phyloP scores from a whole-genome alignment of 2,888 invertebrate species.

The Nezara viridula region DNA sequence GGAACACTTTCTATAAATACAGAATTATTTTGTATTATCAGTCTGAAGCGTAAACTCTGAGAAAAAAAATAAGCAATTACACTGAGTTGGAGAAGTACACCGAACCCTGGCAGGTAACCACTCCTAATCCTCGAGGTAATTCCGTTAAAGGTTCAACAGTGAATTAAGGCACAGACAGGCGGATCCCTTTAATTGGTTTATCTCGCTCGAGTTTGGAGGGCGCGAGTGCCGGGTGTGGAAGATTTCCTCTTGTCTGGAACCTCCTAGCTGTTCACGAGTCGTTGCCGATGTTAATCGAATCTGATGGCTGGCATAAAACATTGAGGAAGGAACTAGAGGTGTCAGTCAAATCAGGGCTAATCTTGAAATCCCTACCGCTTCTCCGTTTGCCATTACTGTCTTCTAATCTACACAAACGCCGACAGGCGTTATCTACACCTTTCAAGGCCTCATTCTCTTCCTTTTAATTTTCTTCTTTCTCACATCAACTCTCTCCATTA shows the following conservation, averaged over 20 bases:
- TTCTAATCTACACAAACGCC: background rate
- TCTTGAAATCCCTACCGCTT: background rate
- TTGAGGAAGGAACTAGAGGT: background rate
- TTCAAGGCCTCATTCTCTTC: background rate
- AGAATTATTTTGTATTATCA: background rate
- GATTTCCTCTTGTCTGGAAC: background rate
- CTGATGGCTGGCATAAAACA: background rate
- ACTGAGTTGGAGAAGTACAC: background rate
- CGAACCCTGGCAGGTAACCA: conserved; percentile 9
- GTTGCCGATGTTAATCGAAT: background rate
- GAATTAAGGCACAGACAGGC: conserved; percentile 33
- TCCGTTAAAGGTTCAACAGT: conserved; percentile 36
- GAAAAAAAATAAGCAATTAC: background rate
- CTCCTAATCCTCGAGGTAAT: background rate
- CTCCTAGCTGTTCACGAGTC: background rate
- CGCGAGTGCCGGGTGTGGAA: background rate
- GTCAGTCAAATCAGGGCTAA: background rate
- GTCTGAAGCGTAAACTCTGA: background rate
- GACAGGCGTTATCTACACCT: background rate
- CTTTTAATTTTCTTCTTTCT: too few species aligned
- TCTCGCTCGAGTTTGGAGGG: background rate
- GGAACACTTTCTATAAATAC: background rate
- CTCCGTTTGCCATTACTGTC: background rate
- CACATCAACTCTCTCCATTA: too few species aligned
- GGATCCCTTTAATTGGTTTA: conserved; percentile 45